Evolutionary conservation across 2,888 invertebrate species (phyloP).

Genomic region (Nasonia oneida): DNA sequence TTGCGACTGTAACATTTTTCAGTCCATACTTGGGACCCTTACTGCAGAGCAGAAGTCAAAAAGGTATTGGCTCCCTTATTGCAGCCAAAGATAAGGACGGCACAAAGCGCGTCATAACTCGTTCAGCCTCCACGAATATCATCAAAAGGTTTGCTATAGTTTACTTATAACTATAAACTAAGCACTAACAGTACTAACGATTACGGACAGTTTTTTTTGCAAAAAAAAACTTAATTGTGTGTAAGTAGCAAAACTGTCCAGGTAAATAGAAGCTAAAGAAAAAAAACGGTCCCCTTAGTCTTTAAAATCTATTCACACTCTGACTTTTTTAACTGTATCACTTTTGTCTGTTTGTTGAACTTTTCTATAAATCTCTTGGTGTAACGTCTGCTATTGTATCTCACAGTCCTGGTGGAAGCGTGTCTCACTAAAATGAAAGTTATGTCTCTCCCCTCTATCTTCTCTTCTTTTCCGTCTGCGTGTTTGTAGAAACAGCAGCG

Average conservation of each 20-base stretch:
- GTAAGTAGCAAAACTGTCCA: constrained; percentile 22
- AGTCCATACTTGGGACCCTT: constrained; percentile 76
- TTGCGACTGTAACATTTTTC: constrained; percentile 59
- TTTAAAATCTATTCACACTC: constrained; percentile 16
- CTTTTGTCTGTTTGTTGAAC: background rate
- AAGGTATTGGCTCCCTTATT: constrained; percentile 53
- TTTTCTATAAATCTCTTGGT: constrained; percentile 19
- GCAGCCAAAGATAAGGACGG: constrained; percentile 74
- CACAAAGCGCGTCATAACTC: constrained; percentile 73
- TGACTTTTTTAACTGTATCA: constrained; percentile 3
- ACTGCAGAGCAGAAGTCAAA: constrained; percentile 74
- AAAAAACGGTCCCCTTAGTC: constrained; percentile 10
- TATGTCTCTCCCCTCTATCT: constrained; percentile 51
- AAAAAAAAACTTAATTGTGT: background rate
- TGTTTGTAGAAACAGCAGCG: constrained; percentile 56
- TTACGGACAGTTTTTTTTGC: constrained; percentile 25
- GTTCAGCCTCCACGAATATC: constrained; percentile 72
- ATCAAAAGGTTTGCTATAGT: constrained; percentile 73
- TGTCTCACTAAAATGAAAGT: background rate
- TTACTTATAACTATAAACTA: background rate
- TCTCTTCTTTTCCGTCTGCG: constrained; percentile 43
- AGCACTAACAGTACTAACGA: constrained; percentile 28
- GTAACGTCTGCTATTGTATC: background rate
- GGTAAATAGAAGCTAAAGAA: background rate
- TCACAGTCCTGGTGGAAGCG: constrained; percentile 37